phyloP scores from a whole-genome alignment of 2,888 invertebrate species.

The Polyploca ridens region DNA sequence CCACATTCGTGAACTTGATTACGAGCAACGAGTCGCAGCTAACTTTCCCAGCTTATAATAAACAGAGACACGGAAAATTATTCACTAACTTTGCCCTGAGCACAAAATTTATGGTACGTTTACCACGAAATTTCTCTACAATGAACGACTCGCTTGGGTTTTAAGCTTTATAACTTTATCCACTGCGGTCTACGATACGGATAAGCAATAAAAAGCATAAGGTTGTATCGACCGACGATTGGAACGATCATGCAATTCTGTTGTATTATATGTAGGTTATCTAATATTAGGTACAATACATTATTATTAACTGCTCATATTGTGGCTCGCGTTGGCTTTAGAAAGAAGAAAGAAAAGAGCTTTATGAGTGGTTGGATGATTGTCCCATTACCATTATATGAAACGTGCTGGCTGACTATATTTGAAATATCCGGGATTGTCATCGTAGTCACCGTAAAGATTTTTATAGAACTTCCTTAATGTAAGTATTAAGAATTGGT shows the following conservation, averaged over 20 bases:
- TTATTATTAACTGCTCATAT: not conserved
- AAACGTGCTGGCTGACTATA: too few species aligned
- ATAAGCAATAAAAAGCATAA: constrained; percentile 48
- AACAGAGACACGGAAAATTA: constrained; percentile 83
- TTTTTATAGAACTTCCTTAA: too few species aligned
- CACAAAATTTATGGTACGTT: constrained; percentile 80
- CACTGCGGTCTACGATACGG: constrained; percentile 57
- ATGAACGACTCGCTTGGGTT: constrained; percentile 78
- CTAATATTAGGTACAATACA: not conserved
- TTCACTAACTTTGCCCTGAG: constrained; percentile 78
- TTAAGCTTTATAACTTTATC: constrained; percentile 70
- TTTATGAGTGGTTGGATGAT: not conserved
- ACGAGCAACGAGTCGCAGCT: constrained; percentile 65
- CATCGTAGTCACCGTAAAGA: too few species aligned
- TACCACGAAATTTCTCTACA: constrained; percentile 78
- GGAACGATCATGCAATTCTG: constrained; percentile 10
- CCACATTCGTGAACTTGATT: constrained; percentile 71
- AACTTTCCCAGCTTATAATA: constrained; percentile 79
- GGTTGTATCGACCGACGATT: constrained; percentile 24
- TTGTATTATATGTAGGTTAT: not conserved
- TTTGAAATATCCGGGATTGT: too few species aligned
- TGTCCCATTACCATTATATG: not conserved
- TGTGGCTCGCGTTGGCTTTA: not conserved
- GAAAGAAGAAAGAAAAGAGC: too few species aligned
- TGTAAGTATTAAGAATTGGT: too few species aligned